phyloP scores from a whole-genome alignment of 2,797 vertebrate genomes.

The Monodelphis domestica region DNA sequence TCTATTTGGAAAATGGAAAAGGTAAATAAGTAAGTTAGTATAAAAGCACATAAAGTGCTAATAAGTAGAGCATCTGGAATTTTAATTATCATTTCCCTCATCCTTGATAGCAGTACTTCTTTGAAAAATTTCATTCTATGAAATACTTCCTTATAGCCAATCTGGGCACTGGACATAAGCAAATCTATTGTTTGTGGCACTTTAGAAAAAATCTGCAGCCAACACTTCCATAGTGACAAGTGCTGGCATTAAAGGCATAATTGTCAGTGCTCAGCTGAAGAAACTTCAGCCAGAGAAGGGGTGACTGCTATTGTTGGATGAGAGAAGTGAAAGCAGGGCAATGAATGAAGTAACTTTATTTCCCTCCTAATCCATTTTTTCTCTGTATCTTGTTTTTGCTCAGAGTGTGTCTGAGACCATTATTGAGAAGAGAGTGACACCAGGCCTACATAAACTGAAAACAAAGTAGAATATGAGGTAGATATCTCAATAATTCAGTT shows the following conservation, averaged over 20 bases:
- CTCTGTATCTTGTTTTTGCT: background rate
- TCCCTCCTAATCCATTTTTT: conserved; percentile 24
- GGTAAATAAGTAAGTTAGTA: conserved; percentile 54
- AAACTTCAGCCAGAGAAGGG: conserved; percentile 32
- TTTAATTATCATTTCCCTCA: background rate
- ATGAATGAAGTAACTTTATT: conserved; percentile 31
- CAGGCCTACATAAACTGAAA: background rate
- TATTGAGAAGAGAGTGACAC: conserved; percentile 28
- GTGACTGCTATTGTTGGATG: conserved; percentile 42
- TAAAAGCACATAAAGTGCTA: background rate
- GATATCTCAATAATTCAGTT: background rate
- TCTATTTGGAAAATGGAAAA: conserved; percentile 32
- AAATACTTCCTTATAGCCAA: background rate
- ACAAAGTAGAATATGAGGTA: conserved; percentile 33
- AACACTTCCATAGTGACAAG: conserved; percentile 54
- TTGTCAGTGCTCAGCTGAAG: conserved; percentile 56
- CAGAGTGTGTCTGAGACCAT: background rate
- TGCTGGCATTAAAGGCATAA: conserved; percentile 38
- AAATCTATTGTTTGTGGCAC: conserved; percentile 51
- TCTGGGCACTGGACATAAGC: conserved; percentile 16
- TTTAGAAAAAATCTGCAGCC: conserved; percentile 54
- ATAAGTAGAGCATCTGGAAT: background rate
- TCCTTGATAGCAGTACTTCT: background rate
- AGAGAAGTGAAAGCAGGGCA: conserved; percentile 44
- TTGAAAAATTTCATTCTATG: background rate